Percentiles rank a stretch among this genome's conserved stretches.
These are phyloP conservation scores for Periplaneta americana DNA, from an alignment of 1,140 invertebrate genomes.

Conservation along the genomic window DNA sequence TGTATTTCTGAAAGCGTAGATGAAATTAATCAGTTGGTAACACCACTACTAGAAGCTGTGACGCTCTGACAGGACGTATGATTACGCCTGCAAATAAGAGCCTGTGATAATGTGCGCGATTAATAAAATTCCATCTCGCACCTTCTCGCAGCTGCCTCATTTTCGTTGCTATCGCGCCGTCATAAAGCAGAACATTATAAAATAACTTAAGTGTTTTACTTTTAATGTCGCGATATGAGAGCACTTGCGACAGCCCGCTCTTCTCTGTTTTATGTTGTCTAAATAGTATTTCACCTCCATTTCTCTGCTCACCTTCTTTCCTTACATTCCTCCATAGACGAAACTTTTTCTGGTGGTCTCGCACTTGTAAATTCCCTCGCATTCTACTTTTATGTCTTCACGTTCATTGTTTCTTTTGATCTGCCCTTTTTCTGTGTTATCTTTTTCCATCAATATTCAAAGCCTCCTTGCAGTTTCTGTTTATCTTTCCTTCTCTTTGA, in stretches of 20 bases:
- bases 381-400: too few species aligned
- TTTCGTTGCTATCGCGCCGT: too few species aligned
- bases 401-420: too few species aligned
- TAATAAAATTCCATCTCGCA: not conserved
- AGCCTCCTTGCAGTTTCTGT: too few species aligned
- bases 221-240: not conserved
- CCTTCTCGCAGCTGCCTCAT: not conserved
- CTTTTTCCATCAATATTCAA: too few species aligned
- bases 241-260: not conserved
- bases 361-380: too few species aligned
- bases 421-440: too few species aligned
- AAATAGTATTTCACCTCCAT: not conserved
- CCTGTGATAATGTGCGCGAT: not conserved
- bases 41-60: too few species aligned
- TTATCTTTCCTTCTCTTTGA: too few species aligned
- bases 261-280: not conserved
- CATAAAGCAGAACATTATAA: not conserved
- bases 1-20: too few species aligned
- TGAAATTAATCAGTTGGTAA: too few species aligned
- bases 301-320: not conserved
- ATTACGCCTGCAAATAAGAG: not conserved
- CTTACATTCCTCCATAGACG: not conserved
- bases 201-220: not conserved
- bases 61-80: not conserved
- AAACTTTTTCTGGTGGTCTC: too few species aligned